Conservation (phyloP, 2,797 vertebrate species). For the Oreochromis grahami region DNA sequence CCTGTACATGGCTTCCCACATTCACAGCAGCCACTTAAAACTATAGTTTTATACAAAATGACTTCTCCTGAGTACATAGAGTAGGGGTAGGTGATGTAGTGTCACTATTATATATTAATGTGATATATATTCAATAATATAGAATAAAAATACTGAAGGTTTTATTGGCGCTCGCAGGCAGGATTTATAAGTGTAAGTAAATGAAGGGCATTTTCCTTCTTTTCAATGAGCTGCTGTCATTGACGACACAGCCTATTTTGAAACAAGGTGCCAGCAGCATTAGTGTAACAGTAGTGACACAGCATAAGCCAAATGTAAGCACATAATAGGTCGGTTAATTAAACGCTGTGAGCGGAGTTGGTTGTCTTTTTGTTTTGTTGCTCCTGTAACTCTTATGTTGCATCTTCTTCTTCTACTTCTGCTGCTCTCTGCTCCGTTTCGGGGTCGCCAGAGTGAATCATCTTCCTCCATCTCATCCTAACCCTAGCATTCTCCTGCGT, state of each 20-base stretch:
- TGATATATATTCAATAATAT: not conserved
- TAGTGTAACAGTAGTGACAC: not conserved
- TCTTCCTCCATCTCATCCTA: not conserved
- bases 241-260: not conserved
- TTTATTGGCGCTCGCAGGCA: not conserved
- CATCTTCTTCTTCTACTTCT: not conserved
- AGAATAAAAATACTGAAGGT: not conserved
- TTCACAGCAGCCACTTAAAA: not conserved
- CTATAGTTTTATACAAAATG: not conserved
- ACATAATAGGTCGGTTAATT: not conserved
- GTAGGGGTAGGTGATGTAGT: not conserved
- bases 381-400: not conserved
- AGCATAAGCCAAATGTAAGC: not conserved
- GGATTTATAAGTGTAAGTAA: not conserved
- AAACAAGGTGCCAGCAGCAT: not conserved
- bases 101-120: not conserved
- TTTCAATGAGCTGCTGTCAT: not conserved
- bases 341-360: not conserved
- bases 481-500: not conserved
- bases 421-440: not conserved
- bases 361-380: not conserved
- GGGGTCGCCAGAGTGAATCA: rapidly evolving
- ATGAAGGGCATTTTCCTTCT: not conserved
- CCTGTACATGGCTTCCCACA: not conserved
- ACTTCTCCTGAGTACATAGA: not conserved